Evolutionary conservation across 2,797 vertebrate species (phyloP).

Genomic region (Propithecus deckenii): DNA sequence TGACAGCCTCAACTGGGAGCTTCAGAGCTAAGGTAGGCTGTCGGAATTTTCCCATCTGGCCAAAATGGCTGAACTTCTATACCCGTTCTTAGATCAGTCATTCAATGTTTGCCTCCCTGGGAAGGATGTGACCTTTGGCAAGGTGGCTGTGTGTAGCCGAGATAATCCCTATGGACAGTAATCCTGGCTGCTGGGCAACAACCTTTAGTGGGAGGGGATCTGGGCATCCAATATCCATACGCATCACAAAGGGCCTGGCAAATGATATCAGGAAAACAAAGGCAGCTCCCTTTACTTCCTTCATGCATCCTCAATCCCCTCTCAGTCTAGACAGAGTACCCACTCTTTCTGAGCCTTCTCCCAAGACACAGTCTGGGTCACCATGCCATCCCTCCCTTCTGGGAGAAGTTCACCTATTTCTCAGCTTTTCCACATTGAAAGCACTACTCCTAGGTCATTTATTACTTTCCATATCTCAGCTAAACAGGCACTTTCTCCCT

Average conservation of each 20-base stretch:
- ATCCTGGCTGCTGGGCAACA: neutral
- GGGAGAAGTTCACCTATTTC: neutral
- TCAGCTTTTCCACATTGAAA: neutral
- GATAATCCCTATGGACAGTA: neutral
- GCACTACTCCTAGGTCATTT: neutral
- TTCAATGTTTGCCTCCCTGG: neutral
- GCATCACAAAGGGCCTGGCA: neutral
- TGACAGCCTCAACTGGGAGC: neutral
- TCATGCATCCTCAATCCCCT: neutral
- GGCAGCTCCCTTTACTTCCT: neutral
- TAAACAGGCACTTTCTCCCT: neutral
- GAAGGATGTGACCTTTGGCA: neutral
- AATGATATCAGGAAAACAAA: neutral
- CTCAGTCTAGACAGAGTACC: neutral
- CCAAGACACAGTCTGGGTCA: neutral
- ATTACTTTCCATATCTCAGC: neutral
- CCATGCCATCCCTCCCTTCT: neutral
- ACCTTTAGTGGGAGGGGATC: neutral
- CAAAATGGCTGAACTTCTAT: neutral
- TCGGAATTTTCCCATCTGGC: neutral
- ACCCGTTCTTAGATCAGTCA: neutral
- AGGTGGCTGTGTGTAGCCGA: neutral
- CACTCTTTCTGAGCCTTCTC: neutral
- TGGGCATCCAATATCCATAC: neutral
- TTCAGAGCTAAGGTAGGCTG: neutral